These are phyloP conservation scores for Mamestra configurata DNA, from an alignment of 1,140 invertebrate species.

Conservation along the genomic window DNA sequence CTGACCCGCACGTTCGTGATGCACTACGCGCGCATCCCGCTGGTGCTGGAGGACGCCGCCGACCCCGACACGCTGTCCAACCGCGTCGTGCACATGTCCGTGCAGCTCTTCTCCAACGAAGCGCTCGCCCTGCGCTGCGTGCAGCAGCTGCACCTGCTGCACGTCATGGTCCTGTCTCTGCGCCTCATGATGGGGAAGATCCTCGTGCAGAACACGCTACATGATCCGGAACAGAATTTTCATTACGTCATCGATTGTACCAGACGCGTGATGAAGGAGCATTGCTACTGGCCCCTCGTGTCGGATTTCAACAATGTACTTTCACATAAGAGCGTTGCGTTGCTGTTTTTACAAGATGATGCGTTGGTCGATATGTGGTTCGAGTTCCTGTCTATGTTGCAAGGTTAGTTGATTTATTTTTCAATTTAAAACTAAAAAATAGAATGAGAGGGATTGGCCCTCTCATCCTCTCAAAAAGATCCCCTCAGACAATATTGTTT, in stretches of 20 bases:
- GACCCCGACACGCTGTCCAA: slow-evolving; percentile 97
- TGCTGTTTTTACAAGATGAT: slow-evolving; percentile 96
- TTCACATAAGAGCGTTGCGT: slow-evolving; percentile 96
- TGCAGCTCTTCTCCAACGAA: slow-evolving; percentile 98
- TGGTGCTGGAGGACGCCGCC: slow-evolving; percentile 94
- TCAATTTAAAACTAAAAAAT: background rate
- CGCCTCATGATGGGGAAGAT: slow-evolving; percentile 98
- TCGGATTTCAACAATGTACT: slow-evolving; percentile 99
- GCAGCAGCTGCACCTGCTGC: slow-evolving; percentile 95
- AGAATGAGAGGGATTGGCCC: no score
- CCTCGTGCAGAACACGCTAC: slow-evolving; percentile 94
- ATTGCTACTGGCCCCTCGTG: slow-evolving; percentile 99
- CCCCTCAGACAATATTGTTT: no score
- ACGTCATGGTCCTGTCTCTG: slow-evolving; percentile 98
- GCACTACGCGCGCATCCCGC: slow-evolving; percentile 98
- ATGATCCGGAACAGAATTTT: slow-evolving; percentile 94
- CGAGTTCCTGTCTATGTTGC: slow-evolving; percentile 96
- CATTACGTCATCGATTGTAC: slow-evolving; percentile 98
- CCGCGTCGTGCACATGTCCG: slow-evolving; percentile 98
- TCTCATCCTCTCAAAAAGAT: no score
- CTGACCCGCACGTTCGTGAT: slow-evolving; percentile 98
- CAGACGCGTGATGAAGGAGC: slow-evolving; percentile 97
- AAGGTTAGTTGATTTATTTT: slow-evolving; percentile 90
- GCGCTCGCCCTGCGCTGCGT: slow-evolving; percentile 96
- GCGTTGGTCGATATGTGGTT: slow-evolving; percentile 98